phyloP scores from a whole-genome alignment of 2,797 vertebrate genomes.

The Hoplostethus mediterraneus region DNA sequence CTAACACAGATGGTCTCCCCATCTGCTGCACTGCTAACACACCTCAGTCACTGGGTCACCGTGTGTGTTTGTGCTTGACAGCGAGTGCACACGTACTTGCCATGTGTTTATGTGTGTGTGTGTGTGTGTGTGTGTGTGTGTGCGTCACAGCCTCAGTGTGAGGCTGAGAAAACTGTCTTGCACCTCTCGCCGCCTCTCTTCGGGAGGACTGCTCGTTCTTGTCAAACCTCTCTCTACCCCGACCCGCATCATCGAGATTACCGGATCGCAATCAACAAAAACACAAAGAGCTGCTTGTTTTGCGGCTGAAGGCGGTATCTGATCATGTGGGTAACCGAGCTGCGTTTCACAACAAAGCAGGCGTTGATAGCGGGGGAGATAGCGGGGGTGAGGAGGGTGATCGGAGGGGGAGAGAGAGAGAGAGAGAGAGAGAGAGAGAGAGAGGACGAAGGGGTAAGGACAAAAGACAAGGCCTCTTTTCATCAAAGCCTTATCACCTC shows the following conservation, averaged over 20 bases:
- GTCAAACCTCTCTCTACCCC: slow-evolving; percentile 29
- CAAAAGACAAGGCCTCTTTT: slow-evolving; percentile 65
- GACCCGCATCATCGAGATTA: slow-evolving; percentile 6
- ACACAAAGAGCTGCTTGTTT: slow-evolving; percentile 51
- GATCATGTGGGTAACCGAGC: slow-evolving; percentile 50
- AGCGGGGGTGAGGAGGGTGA: slow-evolving; percentile 20
- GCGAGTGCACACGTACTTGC: slow-evolving; percentile 6
- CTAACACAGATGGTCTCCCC: slow-evolving; percentile 73
- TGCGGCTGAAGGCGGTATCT: slow-evolving; percentile 27
- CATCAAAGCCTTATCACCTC: slow-evolving; percentile 67
- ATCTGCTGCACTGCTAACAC: slow-evolving; percentile 65
- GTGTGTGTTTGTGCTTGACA: slow-evolving; percentile 40
- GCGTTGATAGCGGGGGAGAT: slow-evolving; percentile 35
- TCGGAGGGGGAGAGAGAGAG: slow-evolving; percentile 10
- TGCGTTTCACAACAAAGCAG: slow-evolving; percentile 11
- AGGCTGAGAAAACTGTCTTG: slow-evolving; percentile 51
- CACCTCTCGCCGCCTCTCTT: slow-evolving; percentile 44
- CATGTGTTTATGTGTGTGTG: background rate
- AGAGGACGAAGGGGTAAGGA: slow-evolving; percentile 27
- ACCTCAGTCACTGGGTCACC: slow-evolving; percentile 63
- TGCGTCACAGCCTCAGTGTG: slow-evolving; percentile 4
- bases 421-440: slow-evolving; percentile 19
- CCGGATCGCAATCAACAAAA: slow-evolving; percentile 2
- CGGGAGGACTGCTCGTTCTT: slow-evolving; percentile 1
- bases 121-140: background rate